Conservation (phyloP, 2,113 vertebrate genomes). For the Indicator indicator region DNA sequence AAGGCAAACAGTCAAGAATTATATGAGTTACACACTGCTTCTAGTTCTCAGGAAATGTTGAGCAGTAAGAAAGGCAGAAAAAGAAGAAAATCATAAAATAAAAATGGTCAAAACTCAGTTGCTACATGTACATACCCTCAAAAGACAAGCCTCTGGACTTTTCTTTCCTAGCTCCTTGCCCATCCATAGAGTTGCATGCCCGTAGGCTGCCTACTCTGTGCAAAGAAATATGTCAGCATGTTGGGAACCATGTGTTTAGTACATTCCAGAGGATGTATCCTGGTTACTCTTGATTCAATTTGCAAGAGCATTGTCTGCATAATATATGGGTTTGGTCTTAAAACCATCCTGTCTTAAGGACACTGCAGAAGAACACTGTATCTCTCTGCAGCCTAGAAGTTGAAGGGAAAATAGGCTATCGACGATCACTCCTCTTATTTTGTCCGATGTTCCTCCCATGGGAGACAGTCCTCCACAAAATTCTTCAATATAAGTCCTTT, state of each 20-base stretch:
- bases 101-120: background rate
- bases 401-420: background rate
- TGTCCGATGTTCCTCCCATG: background rate
- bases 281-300: background rate
- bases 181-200: background rate
- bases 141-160: background rate
- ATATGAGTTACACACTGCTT: background rate
- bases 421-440: background rate
- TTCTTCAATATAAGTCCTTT: background rate
- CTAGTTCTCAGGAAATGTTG: background rate
- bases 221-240: background rate
- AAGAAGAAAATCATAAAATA: background rate
- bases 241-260: background rate
- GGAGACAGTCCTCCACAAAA: background rate
- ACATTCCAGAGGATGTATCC: background rate
- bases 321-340: background rate
- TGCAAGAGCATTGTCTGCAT: background rate
- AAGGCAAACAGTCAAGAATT: slow-evolving; percentile 34
- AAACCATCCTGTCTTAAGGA: background rate
- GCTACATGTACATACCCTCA: background rate
- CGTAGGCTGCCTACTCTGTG: background rate
- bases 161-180: background rate
- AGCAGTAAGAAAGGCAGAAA: background rate
- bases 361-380: background rate
- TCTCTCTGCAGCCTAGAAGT: background rate